Evolutionary conservation across 2,797 vertebrate genomes (phyloP), one percentile per base, ranked within the genome.

Genomic region (Tapera naevia): DNA sequence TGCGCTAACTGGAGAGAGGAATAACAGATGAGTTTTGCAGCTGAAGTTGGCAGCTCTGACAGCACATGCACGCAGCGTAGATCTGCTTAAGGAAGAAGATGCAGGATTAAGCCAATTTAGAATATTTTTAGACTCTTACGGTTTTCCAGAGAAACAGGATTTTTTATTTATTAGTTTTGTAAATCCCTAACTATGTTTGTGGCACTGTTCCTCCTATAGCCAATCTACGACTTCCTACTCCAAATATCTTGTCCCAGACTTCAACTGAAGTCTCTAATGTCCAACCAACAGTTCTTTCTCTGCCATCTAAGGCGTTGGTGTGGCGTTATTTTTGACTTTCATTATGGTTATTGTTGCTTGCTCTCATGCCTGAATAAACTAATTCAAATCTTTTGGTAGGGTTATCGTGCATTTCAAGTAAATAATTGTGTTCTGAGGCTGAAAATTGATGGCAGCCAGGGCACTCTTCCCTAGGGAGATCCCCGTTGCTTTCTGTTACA

Each of bases 61-160:
- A 89, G 89, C 71, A 84, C 84, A 33, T 50, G 39, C 6, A 6
- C 17, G 69, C 82, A n/a, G 23, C 13, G 7, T 5, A 41, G 96
- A 70, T 80, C 79, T 91, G 91, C 80, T 93, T 84, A 92, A 74
- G 80, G 87, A 92, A 62, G 67, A 93, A 72, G 81, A 67, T 92
- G 65, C 84, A 85, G 75, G 64, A 70, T 39, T 89, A 80, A 91
- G 79, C 81, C 94, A 81, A 64, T 83, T 65, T 19, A 27, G 93
- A 91, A 17, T 91, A 89, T 86, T 96, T 91, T 87, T 87, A 91
- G 87, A 70, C 37, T 66, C 37, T 3, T 35, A 15, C 1, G 5
- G 4, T 75, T 85, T 91, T 91, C 48, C 65, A 74, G 37, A 30
- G 48, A 76, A 85, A 76, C 50, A 27, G n/a, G n/a, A 58, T 23